Evolutionary conservation across 2,113 vertebrate genomes (phyloP).

Genomic region (Tupaia chinensis): DNA sequence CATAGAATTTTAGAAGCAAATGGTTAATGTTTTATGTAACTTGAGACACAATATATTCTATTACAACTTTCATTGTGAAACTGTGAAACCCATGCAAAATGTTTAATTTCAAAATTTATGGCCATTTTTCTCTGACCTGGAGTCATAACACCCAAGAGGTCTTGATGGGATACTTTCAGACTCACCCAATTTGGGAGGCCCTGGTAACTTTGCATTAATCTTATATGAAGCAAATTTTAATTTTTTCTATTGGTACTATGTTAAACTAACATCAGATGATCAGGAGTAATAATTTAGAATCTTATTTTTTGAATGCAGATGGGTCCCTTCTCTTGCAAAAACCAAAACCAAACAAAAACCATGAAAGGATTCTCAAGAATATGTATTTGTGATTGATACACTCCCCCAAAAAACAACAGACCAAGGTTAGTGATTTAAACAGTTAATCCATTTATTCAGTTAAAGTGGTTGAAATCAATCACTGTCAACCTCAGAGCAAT

Average conservation of each 20-base stretch:
- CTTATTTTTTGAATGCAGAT: neutral
- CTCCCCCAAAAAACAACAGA: neutral
- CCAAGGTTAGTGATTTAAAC: neutral
- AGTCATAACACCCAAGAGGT: neutral
- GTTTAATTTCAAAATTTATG: neutral
- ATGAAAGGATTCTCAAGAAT: neutral
- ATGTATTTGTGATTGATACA: neutral
- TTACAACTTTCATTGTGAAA: neutral
- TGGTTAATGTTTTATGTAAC: neutral
- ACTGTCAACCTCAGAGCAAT: neutral
- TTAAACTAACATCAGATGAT: neutral
- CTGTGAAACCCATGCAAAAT: neutral
- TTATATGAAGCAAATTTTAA: neutral
- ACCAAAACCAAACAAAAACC: neutral
- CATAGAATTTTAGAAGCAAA: neutral
- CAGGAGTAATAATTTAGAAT: neutral
- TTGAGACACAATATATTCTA: neutral
- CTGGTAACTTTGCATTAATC: neutral
- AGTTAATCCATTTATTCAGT: neutral
- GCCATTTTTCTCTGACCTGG: neutral
- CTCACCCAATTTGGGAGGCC: neutral
- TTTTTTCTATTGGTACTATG: neutral
- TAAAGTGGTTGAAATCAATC: neutral
- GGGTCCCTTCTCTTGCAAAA: too few relatives aligned
- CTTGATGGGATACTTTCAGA: neutral